Percentiles rank a stretch among this genome's conserved stretches.
These are phyloP conservation scores for Trachelipus rathkii DNA, from an alignment of 1,140 invertebrate species.

Conservation along the genomic window DNA sequence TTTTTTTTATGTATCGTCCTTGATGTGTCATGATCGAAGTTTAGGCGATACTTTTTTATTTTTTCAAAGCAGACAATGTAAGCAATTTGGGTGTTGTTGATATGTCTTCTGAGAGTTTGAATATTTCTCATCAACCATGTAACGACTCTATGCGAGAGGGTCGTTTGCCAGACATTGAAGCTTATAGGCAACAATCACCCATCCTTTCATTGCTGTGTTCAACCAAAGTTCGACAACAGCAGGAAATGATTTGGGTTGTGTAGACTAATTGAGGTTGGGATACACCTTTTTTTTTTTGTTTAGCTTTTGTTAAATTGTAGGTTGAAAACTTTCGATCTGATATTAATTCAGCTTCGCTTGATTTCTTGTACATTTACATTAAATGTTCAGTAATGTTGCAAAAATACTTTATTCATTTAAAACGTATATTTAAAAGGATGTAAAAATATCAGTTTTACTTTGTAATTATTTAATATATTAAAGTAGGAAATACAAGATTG, in stretches of 20 bases:
- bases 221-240: slow-evolving; percentile 11
- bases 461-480: too few species aligned
- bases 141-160: background rate
- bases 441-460: too few species aligned
- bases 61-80: background rate
- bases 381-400: too few species aligned
- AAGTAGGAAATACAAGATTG: background rate
- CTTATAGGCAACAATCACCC: background rate
- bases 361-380: too few species aligned
- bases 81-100: background rate
- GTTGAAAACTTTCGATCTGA: too few species aligned
- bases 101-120: background rate
- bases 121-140: background rate
- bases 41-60: background rate
- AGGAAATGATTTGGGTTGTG: slow-evolving; percentile 2
- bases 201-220: background rate
- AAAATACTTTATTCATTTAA: too few species aligned
- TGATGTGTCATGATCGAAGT: too few species aligned
- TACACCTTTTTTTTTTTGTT: background rate
- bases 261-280: background rate
- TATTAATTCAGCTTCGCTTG: too few species aligned
- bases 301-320: background rate
- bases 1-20: too few species aligned
- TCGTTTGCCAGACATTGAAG: background rate
- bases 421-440: too few species aligned